A percentile compares a stretch with the other conserved stretches of the same genome.
These are phyloP conservation scores for Branchinecta sandiegonensis DNA, from an alignment of 2,888 invertebrate species.

Conservation along the genomic window DNA sequence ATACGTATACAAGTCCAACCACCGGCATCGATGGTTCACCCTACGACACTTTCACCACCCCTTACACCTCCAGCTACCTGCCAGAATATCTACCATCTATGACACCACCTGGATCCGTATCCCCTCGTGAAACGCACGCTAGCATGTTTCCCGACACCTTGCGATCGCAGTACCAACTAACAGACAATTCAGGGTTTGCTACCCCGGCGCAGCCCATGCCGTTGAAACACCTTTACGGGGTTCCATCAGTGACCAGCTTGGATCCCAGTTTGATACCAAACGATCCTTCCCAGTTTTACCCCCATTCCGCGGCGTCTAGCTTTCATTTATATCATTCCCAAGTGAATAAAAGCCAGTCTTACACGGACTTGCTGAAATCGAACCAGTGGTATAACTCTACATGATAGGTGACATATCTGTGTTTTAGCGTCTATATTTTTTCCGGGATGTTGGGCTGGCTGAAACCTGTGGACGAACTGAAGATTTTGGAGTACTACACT, in stretches of 20 bases:
- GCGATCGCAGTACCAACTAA: conserved; percentile 31
- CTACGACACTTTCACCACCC: conserved; percentile 25
- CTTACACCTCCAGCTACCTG: conserved; percentile 30
- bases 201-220: conserved; percentile 53
- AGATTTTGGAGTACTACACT: too few relatives aligned
- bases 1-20: conserved; percentile 43
- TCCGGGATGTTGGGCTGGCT: too few relatives aligned
- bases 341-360: conserved; percentile 13
- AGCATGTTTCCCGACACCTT: conserved; percentile 22
- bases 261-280: conserved; percentile 30
- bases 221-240: conserved; percentile 52
- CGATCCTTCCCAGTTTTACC: conserved; percentile 75
- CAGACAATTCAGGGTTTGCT: conserved; percentile 40
- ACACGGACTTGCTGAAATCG: conserved; percentile 16
- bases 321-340: conserved; percentile 73
- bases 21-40: conserved; percentile 25
- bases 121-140: conserved; percentile 55
- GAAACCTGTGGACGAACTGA: too few relatives aligned
- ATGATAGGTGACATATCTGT: not conserved
- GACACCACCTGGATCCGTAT: conserved; percentile 94
- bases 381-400: conserved; percentile 6
- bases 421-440: not conserved
- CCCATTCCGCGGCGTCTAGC: conserved; percentile 46
- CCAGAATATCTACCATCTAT: conserved; percentile 51
- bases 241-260: conserved; percentile 22